Evolutionary conservation across 2,113 vertebrate genomes (phyloP).

Genomic region (Mystacornis crossleyi): DNA sequence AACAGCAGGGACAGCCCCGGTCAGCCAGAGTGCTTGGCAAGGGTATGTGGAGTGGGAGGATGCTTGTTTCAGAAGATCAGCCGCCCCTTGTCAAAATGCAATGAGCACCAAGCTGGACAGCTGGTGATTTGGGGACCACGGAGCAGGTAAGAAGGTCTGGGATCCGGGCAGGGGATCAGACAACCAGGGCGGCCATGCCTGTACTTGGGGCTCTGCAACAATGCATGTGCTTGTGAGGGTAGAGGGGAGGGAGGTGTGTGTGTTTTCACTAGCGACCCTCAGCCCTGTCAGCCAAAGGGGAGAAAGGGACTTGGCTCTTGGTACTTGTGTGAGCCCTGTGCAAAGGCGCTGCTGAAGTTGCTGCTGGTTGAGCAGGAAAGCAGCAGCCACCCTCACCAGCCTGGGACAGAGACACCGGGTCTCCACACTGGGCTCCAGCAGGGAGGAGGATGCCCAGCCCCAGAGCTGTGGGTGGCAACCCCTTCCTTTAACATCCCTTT

Average conservation of each 20-base stretch:
- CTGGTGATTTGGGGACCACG: not conserved
- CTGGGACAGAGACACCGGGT: rapidly evolving
- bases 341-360: not conserved
- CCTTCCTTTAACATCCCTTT: not conserved
- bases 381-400: not conserved
- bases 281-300: not conserved
- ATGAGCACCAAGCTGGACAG: not conserved
- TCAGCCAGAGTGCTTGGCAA: not conserved
- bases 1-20: not conserved
- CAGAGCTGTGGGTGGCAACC: not conserved
- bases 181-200: not conserved
- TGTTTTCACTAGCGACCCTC: not conserved
- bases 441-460: not conserved
- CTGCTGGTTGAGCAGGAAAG: not conserved
- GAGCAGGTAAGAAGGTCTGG: not conserved
- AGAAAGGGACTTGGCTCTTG: not conserved
- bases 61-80: not conserved
- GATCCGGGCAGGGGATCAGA: not conserved
- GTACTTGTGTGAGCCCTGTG: not conserved
- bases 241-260: not conserved
- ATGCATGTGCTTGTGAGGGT: not conserved
- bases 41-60: rapidly evolving
- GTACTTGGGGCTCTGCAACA: not conserved
- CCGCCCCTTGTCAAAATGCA: not conserved
- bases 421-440: rapidly evolving